These are phyloP conservation scores for Megamerina dolium DNA, from an alignment of 2,888 invertebrate species.

Conservation along the genomic window DNA sequence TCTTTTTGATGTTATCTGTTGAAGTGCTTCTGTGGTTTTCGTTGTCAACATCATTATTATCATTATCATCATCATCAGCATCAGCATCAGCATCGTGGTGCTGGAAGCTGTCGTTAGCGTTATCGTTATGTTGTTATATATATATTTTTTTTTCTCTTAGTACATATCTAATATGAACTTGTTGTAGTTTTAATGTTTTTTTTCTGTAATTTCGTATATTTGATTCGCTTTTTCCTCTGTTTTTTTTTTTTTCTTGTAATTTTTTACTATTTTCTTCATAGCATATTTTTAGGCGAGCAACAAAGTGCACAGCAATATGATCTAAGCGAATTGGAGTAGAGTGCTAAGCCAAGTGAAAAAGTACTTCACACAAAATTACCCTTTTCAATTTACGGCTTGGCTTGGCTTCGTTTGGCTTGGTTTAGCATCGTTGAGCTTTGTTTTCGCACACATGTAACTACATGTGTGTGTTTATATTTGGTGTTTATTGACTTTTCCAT, in stretches of 20 bases:
- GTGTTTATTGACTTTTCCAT: not conserved
- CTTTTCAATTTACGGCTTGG: slow-evolving; percentile 35
- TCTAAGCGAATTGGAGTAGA: not conserved
- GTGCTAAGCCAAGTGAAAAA: slow-evolving; percentile 5
- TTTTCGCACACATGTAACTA: not conserved
- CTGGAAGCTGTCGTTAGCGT: too few relatives aligned
- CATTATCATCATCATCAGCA: too few relatives aligned
- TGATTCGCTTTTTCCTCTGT: too few relatives aligned
- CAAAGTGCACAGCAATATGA: not conserved
- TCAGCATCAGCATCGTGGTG: too few relatives aligned
- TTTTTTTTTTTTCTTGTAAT: not conserved
- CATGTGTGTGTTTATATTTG: not conserved
- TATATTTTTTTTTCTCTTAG: too few relatives aligned
- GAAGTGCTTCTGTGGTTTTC: slow-evolving; percentile 2
- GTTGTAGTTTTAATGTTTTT: too few relatives aligned
- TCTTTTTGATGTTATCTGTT: not conserved
- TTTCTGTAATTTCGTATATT: too few relatives aligned
- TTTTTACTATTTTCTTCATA: not conserved
- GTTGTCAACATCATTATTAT: too few relatives aligned
- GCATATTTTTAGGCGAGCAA: slow-evolving; percentile 3
- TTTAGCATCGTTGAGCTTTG: not conserved
- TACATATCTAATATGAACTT: too few relatives aligned
- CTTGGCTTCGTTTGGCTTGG: not conserved
- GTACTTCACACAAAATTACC: slow-evolving; percentile 41
- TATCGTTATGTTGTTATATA: too few relatives aligned